phyloP scores from a whole-genome alignment of 2,113 vertebrate species.

The Plotosus lineatus region DNA sequence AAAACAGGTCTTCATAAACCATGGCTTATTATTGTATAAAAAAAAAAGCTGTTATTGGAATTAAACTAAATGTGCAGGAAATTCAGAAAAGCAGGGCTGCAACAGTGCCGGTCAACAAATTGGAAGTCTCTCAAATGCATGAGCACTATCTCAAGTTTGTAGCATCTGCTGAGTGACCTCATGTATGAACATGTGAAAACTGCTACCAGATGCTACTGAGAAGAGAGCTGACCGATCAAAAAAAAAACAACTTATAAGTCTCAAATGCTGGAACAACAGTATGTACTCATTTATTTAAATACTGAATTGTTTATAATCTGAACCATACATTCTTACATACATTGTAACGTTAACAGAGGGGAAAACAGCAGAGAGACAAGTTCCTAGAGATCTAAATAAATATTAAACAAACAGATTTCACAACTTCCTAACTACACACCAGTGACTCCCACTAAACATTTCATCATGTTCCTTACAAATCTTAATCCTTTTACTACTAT shows the following conservation, averaged over 20 bases:
- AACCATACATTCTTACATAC: neutral
- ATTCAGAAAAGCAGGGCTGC: neutral
- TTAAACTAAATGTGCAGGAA: neutral
- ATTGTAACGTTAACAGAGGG: neutral
- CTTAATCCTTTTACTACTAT: too few species aligned
- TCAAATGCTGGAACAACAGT: neutral
- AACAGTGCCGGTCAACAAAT: neutral
- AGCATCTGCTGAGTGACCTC: constrained; percentile 28
- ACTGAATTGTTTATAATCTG: neutral
- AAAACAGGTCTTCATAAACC: neutral
- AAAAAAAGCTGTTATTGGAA: neutral
- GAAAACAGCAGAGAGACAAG: neutral
- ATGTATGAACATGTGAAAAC: constrained; percentile 13
- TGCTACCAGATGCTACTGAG: constrained; percentile 24
- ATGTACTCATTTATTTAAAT: neutral
- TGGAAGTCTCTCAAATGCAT: neutral
- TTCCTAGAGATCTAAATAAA: too few species aligned
- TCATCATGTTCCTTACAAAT: too few species aligned
- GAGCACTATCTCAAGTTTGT: neutral
- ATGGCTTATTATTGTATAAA: neutral
- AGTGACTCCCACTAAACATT: too few species aligned
- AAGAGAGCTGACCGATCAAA: neutral
- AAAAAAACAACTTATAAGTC: neutral
- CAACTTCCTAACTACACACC: too few species aligned
- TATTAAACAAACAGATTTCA: too few species aligned